phyloP scores from a whole-genome alignment of 2,797 vertebrate genomes.

The Takifugu rubripes region DNA sequence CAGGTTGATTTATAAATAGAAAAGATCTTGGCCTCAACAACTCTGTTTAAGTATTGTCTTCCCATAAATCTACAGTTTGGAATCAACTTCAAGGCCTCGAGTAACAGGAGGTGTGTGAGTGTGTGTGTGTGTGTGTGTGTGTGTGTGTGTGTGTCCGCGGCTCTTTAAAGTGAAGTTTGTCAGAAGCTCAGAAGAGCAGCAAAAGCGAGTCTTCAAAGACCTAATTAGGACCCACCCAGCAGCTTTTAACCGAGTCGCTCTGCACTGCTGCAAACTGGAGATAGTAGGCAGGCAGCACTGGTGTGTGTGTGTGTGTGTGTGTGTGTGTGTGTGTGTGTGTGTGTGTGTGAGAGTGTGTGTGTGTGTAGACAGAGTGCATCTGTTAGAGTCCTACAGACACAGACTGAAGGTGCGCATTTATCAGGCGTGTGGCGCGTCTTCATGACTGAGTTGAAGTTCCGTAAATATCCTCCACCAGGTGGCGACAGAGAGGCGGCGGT shows the following conservation, averaged over 20 bases:
- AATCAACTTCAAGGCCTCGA: constrained; percentile 32
- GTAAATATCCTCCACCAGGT: constrained; percentile 67
- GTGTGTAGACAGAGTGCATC: neutral
- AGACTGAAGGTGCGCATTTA: too few species aligned
- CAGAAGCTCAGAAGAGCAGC: constrained; percentile 61
- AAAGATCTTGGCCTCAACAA: constrained; percentile 1
- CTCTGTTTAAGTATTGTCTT: constrained; percentile 11
- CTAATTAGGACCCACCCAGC: constrained; percentile 65
- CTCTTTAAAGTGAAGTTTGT: constrained; percentile 61
- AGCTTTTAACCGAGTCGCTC: constrained; percentile 54
- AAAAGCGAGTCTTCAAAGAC: constrained; percentile 70
- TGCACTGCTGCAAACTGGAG: constrained; percentile 39
- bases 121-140: constrained; percentile 11
- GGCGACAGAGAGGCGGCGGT: constrained; percentile 62
- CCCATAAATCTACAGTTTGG: constrained; percentile 45
- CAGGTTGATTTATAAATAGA: too few species aligned
- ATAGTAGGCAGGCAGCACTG: constrained; percentile 39
- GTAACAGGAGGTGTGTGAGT: constrained; percentile 35
- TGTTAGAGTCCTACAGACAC: too few species aligned
- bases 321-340: constrained; percentile 11
- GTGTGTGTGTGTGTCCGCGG: constrained; percentile 32
- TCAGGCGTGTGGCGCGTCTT: too few species aligned
- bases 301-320: constrained; percentile 26
- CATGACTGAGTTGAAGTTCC: neutral
- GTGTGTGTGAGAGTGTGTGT: too few species aligned